These are phyloP conservation scores for Cryptus viduatorius DNA, from an alignment of 2,888 invertebrate species.

Conservation along the genomic window DNA sequence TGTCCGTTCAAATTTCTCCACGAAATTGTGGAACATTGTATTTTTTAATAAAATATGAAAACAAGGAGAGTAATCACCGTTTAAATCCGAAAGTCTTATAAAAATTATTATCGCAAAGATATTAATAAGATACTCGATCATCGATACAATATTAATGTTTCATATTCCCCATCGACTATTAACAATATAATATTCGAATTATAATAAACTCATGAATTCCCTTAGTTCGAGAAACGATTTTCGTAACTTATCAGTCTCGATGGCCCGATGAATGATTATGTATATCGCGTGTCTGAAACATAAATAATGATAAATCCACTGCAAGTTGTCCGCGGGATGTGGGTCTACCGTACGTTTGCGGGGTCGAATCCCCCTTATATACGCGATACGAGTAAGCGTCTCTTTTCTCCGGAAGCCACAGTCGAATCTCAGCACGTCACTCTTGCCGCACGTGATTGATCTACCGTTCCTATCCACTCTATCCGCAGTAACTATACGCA, in stretches of 20 bases:
- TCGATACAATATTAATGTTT: no score
- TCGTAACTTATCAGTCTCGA: slow-evolving; percentile 43
- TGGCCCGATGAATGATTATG: slow-evolving; percentile 55
- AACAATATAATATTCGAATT: neutral
- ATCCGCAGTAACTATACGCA: slow-evolving; percentile 73
- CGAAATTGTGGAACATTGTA: slow-evolving; percentile 43
- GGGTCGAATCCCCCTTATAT: slow-evolving; percentile 51
- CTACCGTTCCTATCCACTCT: slow-evolving; percentile 75
- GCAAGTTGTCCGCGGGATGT: slow-evolving; percentile 73
- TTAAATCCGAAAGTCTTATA: slow-evolving; percentile 28
- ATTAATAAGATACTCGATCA: neutral
- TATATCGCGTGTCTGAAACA: slow-evolving; percentile 62
- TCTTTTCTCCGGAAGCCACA: slow-evolving; percentile 77
- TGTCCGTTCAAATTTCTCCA: slow-evolving; percentile 74
- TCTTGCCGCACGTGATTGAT: slow-evolving; percentile 79
- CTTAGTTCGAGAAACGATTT: slow-evolving; percentile 3
- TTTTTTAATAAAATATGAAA: slow-evolving; percentile 48
- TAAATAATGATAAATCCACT: slow-evolving; percentile 80
- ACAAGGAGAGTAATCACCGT: slow-evolving; percentile 25
- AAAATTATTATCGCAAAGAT: neutral
- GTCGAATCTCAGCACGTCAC: slow-evolving; percentile 81
- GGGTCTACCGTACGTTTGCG: slow-evolving; percentile 52
- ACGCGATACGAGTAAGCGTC: slow-evolving; percentile 60
- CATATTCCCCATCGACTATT: neutral
- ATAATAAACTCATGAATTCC: neutral